Evolutionary conservation across 2,113 vertebrate genomes (phyloP), one percentile per base, ranked within the genome.

Genomic region (Lontra canadensis): DNA sequence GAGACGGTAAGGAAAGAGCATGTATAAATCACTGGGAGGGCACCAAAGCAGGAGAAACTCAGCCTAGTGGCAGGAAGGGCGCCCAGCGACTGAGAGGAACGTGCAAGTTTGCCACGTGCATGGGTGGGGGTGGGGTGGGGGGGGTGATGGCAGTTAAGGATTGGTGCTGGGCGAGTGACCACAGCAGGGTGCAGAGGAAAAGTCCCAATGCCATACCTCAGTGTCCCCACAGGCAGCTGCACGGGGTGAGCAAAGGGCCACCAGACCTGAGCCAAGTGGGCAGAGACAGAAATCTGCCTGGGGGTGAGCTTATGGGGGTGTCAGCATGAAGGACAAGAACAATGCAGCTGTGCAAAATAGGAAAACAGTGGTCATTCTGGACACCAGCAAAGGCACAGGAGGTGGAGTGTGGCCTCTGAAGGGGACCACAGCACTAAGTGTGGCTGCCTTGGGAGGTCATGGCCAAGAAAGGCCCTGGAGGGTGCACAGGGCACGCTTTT

Each of bases 81-180:
- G 3, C 39, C 34, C 3, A 1, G 11, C 7, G 9, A 20, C 7
- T 1, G 2, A 20, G 29, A 3, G 20, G 31, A 49, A 18, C 0
- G 1, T 0, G 4, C 21, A 3, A 10, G 34, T 49, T 23, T 31
- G 71, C 65, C 76, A 25, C n/a, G 76, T 23, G 42, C 39, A 18
- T 47, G n/a, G 1, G 36, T 5, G 39, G 26, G 7, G 7, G 17
- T 69, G 8, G 1, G 18, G 21, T 8, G 57, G 17, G 9, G 17
- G 9, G 8, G 21, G 63, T 1, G 34, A 15, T 18, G 34, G 8
- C 25, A 1, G 63, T 23, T 18, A 11, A 0, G 1, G n/a, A 20
- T 63, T 6, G 78, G 26, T 55, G n/a, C 85, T 36, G 42, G 11
- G 47, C 55, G 34, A 7, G 1, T 0, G 42, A 34, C 39, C 8